A percentile compares a stretch with the other conserved stretches of the same genome.
phyloP scores from a whole-genome alignment of 1,140 invertebrate genomes.

The Druon quercuslanigerum region DNA sequence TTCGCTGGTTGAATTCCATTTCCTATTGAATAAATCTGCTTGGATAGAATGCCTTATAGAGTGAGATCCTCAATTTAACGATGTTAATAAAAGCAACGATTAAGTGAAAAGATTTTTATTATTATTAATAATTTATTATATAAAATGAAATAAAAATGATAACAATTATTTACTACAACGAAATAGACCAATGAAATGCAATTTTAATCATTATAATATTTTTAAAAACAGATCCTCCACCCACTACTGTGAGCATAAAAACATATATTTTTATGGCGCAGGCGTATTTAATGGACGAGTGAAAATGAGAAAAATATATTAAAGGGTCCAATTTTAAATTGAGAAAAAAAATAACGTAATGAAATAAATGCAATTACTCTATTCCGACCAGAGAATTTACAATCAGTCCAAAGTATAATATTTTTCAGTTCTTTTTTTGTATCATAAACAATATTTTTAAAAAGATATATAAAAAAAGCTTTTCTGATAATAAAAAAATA shows the following conservation, averaged over 20 bases:
- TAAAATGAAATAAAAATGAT: no score
- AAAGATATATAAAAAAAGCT: no score
- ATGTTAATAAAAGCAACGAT: background rate
- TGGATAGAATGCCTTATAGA: background rate
- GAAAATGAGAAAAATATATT: background rate
- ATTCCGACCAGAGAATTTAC: no score
- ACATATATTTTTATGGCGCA: conserved; percentile 14
- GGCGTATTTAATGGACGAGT: conserved; percentile 7
- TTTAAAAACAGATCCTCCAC: conserved; percentile 1
- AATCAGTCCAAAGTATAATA: no score
- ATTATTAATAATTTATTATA: no score
- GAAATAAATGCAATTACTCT: no score
- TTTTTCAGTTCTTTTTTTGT: no score
- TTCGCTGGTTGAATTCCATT: background rate
- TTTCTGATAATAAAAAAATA: no score
- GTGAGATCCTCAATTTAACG: background rate
- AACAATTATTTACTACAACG: conserved; percentile 16
- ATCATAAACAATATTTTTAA: no score
- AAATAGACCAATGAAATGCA: background rate
- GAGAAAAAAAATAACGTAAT: no score
- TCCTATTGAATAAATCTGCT: background rate
- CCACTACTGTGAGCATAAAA: background rate
- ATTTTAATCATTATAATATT: conserved; percentile 6
- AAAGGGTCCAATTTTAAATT: conserved; percentile 6
- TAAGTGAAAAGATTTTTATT: background rate